Evolutionary conservation across 2,113 vertebrate genomes (phyloP), one percentile per base, ranked within the genome.

Genomic region (Jacana jacana): DNA sequence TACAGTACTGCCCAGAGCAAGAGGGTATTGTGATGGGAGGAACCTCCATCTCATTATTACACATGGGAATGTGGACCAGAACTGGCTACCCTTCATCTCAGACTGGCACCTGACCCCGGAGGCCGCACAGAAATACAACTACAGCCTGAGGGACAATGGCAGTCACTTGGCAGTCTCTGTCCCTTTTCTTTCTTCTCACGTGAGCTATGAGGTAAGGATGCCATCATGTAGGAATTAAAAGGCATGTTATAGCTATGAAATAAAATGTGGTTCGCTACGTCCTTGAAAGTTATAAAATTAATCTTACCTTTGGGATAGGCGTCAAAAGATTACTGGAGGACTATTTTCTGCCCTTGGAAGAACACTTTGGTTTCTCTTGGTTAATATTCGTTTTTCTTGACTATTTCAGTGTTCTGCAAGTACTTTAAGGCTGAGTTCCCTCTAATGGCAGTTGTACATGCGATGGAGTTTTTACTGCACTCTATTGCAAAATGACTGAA

Each of bases 81-180:
- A 96, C 54, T 97, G 97, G 97, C 48, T 97, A 4, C 95, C 93
- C 16, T 97, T 96, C 31, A 75, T 97, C 88, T 97, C 95, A 7
- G 75, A 91, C 27, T 58, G 46, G 33, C 81, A 8, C 5, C 27
- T 97, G 42, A 97, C 91, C 6, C 69, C 48, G 35, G 91, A 96
- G 13, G 30, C n/a, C 63, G 93, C 64, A 2, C 86, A 86, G 39
- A 90, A 91, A 14, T 37, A 88, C 72, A 86, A 25, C 11, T 96
- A 96, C 13, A 35, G 27, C 33, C 39, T 96, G 54, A 88, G 23
- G 15, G 88, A 96, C 31, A 97, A 98, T 13, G 73, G 88, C 52
- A 97, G 96, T 42, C 95, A 97, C 60, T 70, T 96, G 30, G n/a
- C 25, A 18, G 15, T 97, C 35, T 72, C 89, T 40, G 77, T 97